phyloP scores from a whole-genome alignment of 2,888 invertebrate genomes.

The Dynastes maya region DNA sequence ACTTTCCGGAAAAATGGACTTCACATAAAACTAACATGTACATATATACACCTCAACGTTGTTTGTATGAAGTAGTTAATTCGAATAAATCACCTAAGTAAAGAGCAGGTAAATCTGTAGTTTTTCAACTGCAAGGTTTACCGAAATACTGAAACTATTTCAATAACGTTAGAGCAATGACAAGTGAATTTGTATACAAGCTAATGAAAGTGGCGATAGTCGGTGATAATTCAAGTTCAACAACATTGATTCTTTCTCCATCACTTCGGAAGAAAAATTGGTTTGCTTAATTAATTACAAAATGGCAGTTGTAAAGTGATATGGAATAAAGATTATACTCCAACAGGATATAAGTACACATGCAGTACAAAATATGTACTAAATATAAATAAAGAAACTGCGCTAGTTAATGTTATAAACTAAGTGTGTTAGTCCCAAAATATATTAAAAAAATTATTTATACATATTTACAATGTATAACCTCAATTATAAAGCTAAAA shows the following conservation, averaged over 20 bases:
- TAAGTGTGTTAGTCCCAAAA: too few relatives aligned
- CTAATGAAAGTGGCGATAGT: not conserved
- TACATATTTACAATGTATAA: too few relatives aligned
- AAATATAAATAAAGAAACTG: too few relatives aligned
- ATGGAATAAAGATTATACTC: not conserved
- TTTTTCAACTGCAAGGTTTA: not conserved
- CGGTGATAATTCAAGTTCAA: slow-evolving; percentile 16
- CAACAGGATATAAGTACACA: too few relatives aligned
- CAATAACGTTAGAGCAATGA: slow-evolving; percentile 20
- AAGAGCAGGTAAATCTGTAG: not conserved
- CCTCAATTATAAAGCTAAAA: too few relatives aligned
- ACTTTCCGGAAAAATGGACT: too few relatives aligned
- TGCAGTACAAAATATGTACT: too few relatives aligned
- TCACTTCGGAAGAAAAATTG: not conserved
- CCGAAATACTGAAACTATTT: slow-evolving; percentile 9
- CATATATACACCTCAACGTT: too few relatives aligned
- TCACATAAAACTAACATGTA: too few relatives aligned
- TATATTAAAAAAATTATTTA: too few relatives aligned
- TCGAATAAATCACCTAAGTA: not conserved
- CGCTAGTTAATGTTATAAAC: too few relatives aligned
- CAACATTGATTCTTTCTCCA: not conserved
- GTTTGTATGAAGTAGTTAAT: too few relatives aligned
- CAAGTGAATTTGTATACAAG: slow-evolving; percentile 17
- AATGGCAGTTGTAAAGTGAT: not conserved
- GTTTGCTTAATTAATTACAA: not conserved